Base-by-base conservation (phyloP, 2,113 vertebrate species). In the Cebidichthys violaceus region DNA sequence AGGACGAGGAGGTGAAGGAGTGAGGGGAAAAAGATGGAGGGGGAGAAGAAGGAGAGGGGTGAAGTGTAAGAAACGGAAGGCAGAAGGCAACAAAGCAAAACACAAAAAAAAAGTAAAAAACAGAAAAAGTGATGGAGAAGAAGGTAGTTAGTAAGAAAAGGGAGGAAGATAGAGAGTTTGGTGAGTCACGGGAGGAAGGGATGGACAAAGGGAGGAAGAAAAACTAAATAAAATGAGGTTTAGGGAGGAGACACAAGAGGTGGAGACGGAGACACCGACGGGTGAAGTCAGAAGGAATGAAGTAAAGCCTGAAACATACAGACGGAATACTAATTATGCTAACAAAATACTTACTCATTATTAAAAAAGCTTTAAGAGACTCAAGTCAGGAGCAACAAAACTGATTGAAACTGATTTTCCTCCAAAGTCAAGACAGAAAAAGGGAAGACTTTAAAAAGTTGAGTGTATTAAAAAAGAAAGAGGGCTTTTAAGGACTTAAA, bases 321-420 rank as follows among this genome's bases (percentile, higher is more conserved):
- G 24, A 27, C 33, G 22, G 45, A 20, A 50, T 59, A 47, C 24
- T 50, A 71, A 84, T 74, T 74, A 67, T 13, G 17, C 13, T 27
- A 11, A 76, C 3, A 39, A 54, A 52, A 59, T 0, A 66, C 67
- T 70, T 22, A 61, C 37, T 27, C 43, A 73, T 55, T 11, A 73
- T 77, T 76, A 33, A 71, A 18, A 70, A 45, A 62, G 47, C 60
- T 45, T 66, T 7, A 47, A 18, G 41, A 71, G 39, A 35, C 15
- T 39, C 10, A 3, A 35, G 45, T 24, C 18, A 57, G 31, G 29
- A 59, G 31, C 14, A 7, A 37, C 54, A 10, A 10, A 39, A 45
- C n/a, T 20, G 35, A 47, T 6, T 50, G 22, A 20, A 33, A n/a
- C 65, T 41, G 14, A 17, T 27, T 27, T 22, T 20, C n/a, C 20